Conservation (phyloP, 2,113 vertebrate genomes). For the Xenus cinereus region DNA sequence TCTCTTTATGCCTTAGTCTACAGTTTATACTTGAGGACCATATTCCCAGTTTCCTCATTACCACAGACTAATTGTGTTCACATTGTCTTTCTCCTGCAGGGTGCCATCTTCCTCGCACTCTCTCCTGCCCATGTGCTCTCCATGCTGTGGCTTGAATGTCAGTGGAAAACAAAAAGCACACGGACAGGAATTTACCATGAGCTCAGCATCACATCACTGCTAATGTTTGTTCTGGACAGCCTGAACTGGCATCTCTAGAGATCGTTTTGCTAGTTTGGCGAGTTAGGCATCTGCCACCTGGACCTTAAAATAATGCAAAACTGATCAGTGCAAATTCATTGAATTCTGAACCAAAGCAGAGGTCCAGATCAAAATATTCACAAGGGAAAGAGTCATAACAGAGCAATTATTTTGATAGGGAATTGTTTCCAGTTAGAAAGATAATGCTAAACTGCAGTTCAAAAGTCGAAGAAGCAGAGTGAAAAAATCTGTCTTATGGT, state of each 20-base stretch:
- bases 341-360: background rate
- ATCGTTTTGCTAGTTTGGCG: accelerated
- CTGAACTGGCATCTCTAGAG: background rate
- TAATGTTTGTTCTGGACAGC: background rate
- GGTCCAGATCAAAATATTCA: background rate
- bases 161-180: background rate
- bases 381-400: background rate
- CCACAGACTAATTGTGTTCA: background rate
- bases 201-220: background rate
- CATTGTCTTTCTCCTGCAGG: accelerated
- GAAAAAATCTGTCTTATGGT: background rate
- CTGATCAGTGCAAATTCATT: accelerated
- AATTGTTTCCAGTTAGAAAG: background rate
- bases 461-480: background rate
- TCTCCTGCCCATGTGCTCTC: background rate
- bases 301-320: background rate
- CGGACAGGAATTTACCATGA: background rate
- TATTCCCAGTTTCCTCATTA: background rate
- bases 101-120: background rate
- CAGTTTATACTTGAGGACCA: background rate
- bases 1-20: background rate
- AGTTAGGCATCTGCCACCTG: background rate
- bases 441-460: background rate
- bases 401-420: background rate
- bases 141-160: background rate